phyloP scores from a whole-genome alignment of 2,888 invertebrate species.

The Apamea anceps region DNA sequence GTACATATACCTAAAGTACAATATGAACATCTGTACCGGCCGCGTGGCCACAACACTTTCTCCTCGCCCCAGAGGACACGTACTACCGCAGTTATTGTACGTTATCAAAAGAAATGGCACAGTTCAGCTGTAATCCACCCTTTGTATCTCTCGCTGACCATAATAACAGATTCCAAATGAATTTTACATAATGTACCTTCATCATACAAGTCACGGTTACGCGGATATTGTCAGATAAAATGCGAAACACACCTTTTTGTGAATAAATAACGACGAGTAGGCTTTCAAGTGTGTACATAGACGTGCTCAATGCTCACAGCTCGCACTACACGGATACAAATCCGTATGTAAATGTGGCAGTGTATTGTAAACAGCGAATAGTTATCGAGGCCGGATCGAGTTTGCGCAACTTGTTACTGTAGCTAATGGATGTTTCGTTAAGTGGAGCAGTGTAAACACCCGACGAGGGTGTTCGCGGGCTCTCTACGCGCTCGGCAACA shows the following conservation, averaged over 20 bases:
- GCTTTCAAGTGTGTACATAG: conserved; percentile 47
- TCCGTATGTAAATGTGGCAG: conserved; percentile 60
- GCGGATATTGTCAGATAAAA: conserved; percentile 45
- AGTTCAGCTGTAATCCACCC: conserved; percentile 52
- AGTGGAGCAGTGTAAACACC: conserved; percentile 63
- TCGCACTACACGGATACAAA: conserved; percentile 41
- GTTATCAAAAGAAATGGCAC: conserved; percentile 66
- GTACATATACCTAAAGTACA: conserved; percentile 35
- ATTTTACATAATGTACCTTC: conserved; percentile 55
- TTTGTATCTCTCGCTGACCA: conserved; percentile 54
- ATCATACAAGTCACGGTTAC: conserved; percentile 43
- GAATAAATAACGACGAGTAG: conserved; percentile 59
- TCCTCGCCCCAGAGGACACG: conserved; percentile 36
- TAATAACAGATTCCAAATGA: conserved; percentile 55
- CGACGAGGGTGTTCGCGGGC: conserved; percentile 39
- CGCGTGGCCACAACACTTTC: conserved; percentile 5
- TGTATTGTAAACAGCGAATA: conserved; percentile 59
- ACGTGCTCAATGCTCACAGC: conserved; percentile 29
- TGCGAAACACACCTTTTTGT: conserved; percentile 48
- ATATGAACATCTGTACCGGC: conserved; percentile 21
- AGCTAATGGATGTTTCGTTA: conserved; percentile 66
- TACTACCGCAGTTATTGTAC: conserved; percentile 58
- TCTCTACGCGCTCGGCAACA: conserved; percentile 35
- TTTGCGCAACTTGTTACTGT: conserved; percentile 61
- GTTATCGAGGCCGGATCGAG: conserved; percentile 59